Evolutionary conservation across 1,140 invertebrate species (phyloP), one percentile per base, ranked within the genome.

Genomic region (Neodiprion fabricii): DNA sequence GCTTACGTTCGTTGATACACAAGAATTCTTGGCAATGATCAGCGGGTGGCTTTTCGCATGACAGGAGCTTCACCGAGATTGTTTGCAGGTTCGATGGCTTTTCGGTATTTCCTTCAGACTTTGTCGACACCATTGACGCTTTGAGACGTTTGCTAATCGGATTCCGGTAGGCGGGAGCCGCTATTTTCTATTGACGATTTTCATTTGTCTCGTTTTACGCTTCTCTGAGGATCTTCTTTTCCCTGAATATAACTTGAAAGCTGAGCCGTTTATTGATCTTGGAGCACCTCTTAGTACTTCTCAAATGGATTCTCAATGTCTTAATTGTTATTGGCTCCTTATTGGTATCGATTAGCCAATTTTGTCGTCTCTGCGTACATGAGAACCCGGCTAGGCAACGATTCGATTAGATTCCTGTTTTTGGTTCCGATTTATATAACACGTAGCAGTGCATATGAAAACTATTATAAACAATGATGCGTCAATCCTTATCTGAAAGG

Each of bases 141-240:
- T 61, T 61, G 53, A 61, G 53, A 61, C 53, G 53, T 61, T 61
- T 61, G 4, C 53, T 61, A 61, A 61, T 17, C 53, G 53, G 53
- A 61, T 61, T 61, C 53, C 53, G 53, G 8, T 5, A 61, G 8
- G 53, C 11, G 53, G 28, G 53, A 12, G 4, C 9, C 53, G 53
- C 53, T 17, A 61, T 61, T 61, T 61, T 61, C 53, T 12, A 61
- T 61, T 3, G 53, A 61, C 53, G 53, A 61, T 7, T 61, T 61
- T 61, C 53, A 61, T 61, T 61, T 61, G 53, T 61, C 53, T 61
- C 53, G 53, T 61, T 61, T 61, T 61, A 61, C 53, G 53, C 5
- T 61, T 61, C 53, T 61, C 53, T 8, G 28, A 40, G 53, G 53
- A 61, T 61, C 53, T 61, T 14, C 9, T 61, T 40, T 40, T 40